Evolutionary conservation across 92 coral and sea anemone species (phyloP).

Genomic region (Phenganax subtilis): DNA sequence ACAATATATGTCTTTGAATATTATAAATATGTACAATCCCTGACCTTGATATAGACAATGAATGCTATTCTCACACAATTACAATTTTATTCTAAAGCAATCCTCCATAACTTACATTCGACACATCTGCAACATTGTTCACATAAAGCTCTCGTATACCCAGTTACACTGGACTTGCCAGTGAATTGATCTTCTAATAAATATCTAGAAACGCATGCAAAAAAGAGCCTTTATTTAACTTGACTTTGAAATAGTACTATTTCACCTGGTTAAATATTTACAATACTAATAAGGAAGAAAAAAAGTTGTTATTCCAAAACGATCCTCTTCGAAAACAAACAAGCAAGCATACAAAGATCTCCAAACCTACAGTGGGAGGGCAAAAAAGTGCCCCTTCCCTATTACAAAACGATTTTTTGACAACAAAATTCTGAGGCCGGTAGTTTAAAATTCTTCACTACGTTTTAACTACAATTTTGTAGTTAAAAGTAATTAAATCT

Average conservation of each 20-base stretch:
- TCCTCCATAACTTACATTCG: conserved; percentile 66
- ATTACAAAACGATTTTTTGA: neutral
- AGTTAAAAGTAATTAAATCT: too few species aligned
- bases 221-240: neutral
- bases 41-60: too few species aligned
- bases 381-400: too few species aligned
- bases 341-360: neutral
- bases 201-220: conserved; percentile 50
- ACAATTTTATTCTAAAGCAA: too few species aligned
- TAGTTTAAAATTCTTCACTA: neutral
- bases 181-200: conserved; percentile 89
- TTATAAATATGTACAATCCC: too few species aligned
- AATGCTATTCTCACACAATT: too few species aligned
- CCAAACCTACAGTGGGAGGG: too few species aligned
- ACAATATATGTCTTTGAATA: too few species aligned
- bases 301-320: neutral
- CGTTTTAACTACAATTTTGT: too few species aligned
- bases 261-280: neutral
- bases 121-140: conserved; percentile 92
- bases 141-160: conserved; percentile 69
- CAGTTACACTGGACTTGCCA: conserved; percentile 86
- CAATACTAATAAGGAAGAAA: neutral
- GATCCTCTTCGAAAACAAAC: neutral
- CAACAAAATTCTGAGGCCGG: neutral
- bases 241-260: neutral